Evolutionary conservation across 2,113 vertebrate genomes (phyloP).

Genomic region (Psittacula cyanocephala): DNA sequence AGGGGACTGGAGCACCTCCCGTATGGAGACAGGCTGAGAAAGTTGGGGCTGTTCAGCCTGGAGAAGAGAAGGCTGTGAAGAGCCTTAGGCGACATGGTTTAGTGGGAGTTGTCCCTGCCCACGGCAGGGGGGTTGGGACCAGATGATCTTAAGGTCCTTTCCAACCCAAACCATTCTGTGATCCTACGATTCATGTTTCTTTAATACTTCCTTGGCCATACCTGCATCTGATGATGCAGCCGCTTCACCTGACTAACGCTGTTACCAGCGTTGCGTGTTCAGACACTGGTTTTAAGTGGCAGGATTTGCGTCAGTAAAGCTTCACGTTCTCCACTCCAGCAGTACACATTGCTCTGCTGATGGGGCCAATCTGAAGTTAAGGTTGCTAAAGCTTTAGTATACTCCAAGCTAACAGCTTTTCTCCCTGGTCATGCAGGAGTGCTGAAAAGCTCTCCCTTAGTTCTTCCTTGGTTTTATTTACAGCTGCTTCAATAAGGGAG

Average conservation of each 20-base stretch:
- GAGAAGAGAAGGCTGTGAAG: neutral
- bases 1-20: neutral
- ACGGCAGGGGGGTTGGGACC: neutral
- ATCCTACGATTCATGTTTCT: neutral
- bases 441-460: neutral
- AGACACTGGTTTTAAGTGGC: neutral
- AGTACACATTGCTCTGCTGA: neutral
- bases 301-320: neutral
- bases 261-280: rapidly evolving
- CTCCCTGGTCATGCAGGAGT: neutral
- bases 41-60: neutral
- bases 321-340: neutral
- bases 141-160: neutral
- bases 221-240: neutral
- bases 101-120: neutral
- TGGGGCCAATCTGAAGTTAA: neutral
- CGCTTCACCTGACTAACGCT: rapidly evolving
- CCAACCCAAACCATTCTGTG: neutral
- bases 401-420: neutral
- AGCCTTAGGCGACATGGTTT: neutral
- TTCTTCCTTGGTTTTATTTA: neutral
- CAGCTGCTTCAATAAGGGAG: neutral
- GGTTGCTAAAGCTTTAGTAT: neutral
- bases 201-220: neutral
- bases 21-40: neutral